phyloP scores from a whole-genome alignment of 2,888 invertebrate genomes.

The Anthophora plumipes region DNA sequence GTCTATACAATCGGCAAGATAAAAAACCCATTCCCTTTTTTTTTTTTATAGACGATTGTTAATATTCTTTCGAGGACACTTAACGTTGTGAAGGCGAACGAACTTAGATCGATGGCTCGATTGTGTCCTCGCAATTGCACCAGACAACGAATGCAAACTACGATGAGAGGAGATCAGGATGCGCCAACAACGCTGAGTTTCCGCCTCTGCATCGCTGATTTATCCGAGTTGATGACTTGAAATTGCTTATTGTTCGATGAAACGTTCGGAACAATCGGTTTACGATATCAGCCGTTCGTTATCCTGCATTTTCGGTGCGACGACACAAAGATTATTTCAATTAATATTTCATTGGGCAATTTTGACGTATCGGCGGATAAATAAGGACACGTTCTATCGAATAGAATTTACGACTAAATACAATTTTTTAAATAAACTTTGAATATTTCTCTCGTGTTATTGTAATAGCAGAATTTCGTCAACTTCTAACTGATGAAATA shows the following conservation, averaged over 20 bases:
- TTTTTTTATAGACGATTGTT: too few species aligned
- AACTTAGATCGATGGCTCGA: conserved; percentile 48
- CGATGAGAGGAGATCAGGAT: neutral
- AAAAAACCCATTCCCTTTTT: too few species aligned
- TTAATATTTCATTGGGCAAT: neutral
- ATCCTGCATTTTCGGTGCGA: neutral
- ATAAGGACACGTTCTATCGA: too few species aligned
- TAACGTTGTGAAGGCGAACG: neutral
- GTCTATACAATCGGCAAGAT: too few species aligned
- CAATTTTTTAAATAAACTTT: too few species aligned
- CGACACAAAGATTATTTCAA: neutral
- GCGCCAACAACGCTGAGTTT: conserved; percentile 1
- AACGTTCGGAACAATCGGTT: neutral
- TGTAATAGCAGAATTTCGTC: too few species aligned
- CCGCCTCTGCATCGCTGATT: neutral
- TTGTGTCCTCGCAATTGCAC: conserved; percentile 37
- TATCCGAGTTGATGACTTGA: conserved; percentile 22
- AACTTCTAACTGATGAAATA: too few species aligned
- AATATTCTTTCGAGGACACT: conserved; percentile 17
- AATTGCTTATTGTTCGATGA: conserved; percentile 24
- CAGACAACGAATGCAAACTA: conserved; percentile 14
- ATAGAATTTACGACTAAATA: too few species aligned
- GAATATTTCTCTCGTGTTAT: too few species aligned
- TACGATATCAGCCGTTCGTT: neutral
- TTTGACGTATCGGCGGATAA: neutral